A percentile compares a stretch with the other conserved stretches of the same genome.
These are phyloP conservation scores for Myrmecophaga tridactyla DNA, from an alignment of 2,113 vertebrate genomes.

Conservation along the genomic window DNA sequence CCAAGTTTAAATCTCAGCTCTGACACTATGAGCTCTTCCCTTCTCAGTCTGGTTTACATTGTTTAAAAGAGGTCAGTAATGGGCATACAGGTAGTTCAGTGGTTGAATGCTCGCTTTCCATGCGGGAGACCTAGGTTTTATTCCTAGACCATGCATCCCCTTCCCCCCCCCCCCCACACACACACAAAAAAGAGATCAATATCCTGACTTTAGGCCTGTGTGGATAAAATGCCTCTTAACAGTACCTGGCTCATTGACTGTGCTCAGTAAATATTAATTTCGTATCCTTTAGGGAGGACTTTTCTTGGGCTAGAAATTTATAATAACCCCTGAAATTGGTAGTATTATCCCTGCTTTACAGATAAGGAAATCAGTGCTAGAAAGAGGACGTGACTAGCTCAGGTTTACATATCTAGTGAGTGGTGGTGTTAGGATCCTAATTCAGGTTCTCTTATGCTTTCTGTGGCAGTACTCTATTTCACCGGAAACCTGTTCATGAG, in stretches of 20 bases:
- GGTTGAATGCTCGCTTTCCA: too few relatives aligned
- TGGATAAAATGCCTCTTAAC: not conserved
- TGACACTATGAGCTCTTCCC: not conserved
- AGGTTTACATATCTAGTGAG: not conserved
- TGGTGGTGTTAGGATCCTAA: not conserved
- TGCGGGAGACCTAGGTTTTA: too few relatives aligned
- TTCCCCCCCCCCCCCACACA: too few relatives aligned
- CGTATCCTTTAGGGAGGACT: not conserved
- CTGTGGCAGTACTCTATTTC: not conserved
- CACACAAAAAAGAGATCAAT: too few relatives aligned
- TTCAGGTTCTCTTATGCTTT: not conserved
- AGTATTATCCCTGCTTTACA: not conserved
- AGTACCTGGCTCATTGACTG: not conserved
- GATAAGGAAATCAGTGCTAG: not conserved
- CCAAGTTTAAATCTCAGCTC: not conserved
- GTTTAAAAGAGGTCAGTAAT: not conserved
- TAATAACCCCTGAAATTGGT: not conserved
- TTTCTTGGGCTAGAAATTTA: not conserved
- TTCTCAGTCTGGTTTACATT: not conserved
- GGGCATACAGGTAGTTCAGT: too few relatives aligned
- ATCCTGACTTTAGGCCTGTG: not conserved
- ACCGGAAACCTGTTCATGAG: not conserved
- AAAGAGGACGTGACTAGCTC: not conserved
- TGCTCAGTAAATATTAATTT: conserved; percentile 1
- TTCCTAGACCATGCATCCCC: too few relatives aligned